Percentiles rank a stretch among this genome's conserved stretches.
phyloP scores from a whole-genome alignment of 2,797 vertebrate genomes.

The Chromis chromis region DNA sequence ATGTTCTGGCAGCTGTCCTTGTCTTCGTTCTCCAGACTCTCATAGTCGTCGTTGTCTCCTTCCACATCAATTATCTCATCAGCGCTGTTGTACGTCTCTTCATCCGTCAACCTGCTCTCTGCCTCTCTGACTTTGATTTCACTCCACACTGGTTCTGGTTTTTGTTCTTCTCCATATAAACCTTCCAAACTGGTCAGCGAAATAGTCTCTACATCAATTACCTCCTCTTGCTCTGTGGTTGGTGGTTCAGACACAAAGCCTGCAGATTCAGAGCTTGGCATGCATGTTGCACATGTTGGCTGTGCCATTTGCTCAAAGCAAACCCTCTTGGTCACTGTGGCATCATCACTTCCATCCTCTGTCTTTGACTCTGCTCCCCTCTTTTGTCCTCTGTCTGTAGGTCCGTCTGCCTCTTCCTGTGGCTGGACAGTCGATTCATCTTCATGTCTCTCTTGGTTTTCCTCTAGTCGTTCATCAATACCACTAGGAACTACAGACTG shows the following conservation, averaged over 20 bases:
- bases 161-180: neutral
- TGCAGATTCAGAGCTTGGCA: neutral
- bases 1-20: neutral
- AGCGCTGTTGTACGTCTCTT: conserved; percentile 6
- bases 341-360: neutral
- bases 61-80: conserved; percentile 42
- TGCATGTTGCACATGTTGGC: neutral
- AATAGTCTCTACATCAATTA: conserved; percentile 23
- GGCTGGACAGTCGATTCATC: neutral
- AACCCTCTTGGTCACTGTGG: conserved; percentile 47
- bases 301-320: neutral
- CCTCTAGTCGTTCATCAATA: neutral
- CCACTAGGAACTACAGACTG: conserved; percentile 2
- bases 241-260: neutral
- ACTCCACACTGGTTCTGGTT: neutral
- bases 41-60: neutral
- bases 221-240: neutral
- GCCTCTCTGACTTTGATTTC: neutral
- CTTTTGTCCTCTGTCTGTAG: conserved; percentile 20
- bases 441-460: neutral
- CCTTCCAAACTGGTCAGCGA: neutral
- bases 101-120: neutral
- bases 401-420: conserved; percentile 6
- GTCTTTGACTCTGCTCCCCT: conserved; percentile 21
- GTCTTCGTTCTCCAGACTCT: neutral